These are phyloP conservation scores for Acanthornis magna DNA, from an alignment of 2,797 vertebrate genomes.

Conservation along the genomic window DNA sequence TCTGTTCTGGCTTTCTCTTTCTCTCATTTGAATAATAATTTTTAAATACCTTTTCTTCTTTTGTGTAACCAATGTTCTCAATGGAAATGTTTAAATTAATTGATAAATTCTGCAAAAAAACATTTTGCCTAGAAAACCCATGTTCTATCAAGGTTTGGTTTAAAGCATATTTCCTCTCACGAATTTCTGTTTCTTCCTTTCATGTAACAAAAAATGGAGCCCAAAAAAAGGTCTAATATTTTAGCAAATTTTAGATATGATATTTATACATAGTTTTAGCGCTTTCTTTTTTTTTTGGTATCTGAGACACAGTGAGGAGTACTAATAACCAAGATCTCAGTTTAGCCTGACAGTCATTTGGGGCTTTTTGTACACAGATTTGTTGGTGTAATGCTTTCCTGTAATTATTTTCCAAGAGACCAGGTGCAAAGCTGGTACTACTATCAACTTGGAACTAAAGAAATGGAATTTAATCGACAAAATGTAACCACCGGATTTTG, in stretches of 20 bases:
- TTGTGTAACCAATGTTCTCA: neutral
- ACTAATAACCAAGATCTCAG: neutral
- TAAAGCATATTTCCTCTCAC: neutral
- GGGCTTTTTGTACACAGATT: neutral
- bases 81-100: neutral
- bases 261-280: neutral
- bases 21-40: neutral
- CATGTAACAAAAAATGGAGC: neutral
- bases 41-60: neutral
- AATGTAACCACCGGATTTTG: neutral
- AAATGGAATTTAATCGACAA: neutral
- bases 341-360: neutral
- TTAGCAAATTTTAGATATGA: neutral
- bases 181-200: neutral
- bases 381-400: neutral
- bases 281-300: rapidly evolving
- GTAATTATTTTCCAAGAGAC: neutral
- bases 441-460: neutral
- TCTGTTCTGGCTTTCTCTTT: neutral
- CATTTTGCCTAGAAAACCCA: rapidly evolving
- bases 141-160: neutral
- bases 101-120: neutral
- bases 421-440: neutral
- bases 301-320: neutral
- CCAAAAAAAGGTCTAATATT: neutral